Conservation (phyloP, 2,113 vertebrate species). For the Lamprotornis superbus region DNA sequence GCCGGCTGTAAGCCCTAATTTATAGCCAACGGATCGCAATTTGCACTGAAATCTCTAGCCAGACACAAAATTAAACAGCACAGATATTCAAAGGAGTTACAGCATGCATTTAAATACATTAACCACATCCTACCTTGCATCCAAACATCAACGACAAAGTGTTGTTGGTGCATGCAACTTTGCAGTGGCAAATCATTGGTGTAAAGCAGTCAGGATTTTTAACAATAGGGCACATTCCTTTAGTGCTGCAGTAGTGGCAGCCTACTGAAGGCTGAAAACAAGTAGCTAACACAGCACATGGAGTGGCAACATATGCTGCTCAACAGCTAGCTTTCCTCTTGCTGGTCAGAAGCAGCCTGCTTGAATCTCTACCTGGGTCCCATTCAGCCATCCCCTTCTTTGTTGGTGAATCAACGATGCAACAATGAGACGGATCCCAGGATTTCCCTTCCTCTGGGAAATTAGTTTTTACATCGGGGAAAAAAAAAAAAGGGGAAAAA, state of each 20-base stretch:
- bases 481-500: fast-evolving
- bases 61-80: conserved; percentile 49
- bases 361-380: conserved; percentile 68
- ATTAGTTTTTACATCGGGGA: conserved; percentile 23
- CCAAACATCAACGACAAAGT: conserved; percentile 95
- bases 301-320: conserved; percentile 67
- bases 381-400: conserved; percentile 68
- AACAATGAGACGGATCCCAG: conserved; percentile 45
- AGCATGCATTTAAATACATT: conserved; percentile 69
- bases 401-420: conserved; percentile 65
- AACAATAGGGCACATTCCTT: conserved; percentile 90
- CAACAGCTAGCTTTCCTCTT: conserved; percentile 64
- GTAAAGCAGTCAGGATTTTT: conserved; percentile 84
- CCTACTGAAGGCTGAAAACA: conserved; percentile 67
- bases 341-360: conserved; percentile 61
- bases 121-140: conserved; percentile 90
- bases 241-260: conserved; percentile 75
- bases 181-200: conserved; percentile 96
- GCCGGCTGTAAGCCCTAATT: conserved; percentile 2
- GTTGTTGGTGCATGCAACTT: conserved; percentile 94
- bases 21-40: neutral
- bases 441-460: conserved; percentile 61
- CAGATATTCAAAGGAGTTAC: conserved; percentile 41
- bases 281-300: conserved; percentile 68
- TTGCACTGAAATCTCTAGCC: conserved; percentile 50